Evolutionary conservation across 2,797 vertebrate genomes (phyloP).

Genomic region (Hippoglossus hippoglossus): DNA sequence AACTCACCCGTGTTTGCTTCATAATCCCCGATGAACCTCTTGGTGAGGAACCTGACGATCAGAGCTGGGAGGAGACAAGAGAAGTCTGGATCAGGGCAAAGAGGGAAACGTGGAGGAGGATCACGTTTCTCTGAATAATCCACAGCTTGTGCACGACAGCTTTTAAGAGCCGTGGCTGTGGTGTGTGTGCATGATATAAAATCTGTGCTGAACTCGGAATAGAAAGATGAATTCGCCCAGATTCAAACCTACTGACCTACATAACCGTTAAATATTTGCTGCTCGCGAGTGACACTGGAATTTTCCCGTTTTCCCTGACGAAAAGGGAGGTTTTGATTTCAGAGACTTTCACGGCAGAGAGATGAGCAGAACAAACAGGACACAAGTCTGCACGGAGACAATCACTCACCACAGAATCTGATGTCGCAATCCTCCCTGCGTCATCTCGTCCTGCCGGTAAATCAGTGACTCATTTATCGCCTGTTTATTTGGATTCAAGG

Average conservation of each 20-base stretch:
- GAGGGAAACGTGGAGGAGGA: too few relatives aligned
- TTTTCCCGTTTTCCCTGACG: slow-evolving; percentile 25
- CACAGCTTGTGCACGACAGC: too few relatives aligned
- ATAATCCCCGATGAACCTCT: slow-evolving; percentile 95
- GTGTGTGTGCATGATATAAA: neutral
- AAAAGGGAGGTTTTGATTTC: slow-evolving; percentile 3
- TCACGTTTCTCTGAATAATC: neutral
- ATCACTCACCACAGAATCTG: slow-evolving; percentile 34
- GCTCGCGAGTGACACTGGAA: slow-evolving; percentile 11
- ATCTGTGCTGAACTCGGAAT: too few relatives aligned
- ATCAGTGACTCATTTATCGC: slow-evolving; percentile 24
- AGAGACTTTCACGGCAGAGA: neutral
- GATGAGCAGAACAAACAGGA: slow-evolving; percentile 22
- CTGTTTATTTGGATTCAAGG: neutral
- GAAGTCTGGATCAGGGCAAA: neutral
- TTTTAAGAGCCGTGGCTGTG: too few relatives aligned
- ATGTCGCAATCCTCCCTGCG: slow-evolving; percentile 17
- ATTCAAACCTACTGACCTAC: slow-evolving; percentile 19
- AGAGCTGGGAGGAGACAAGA: slow-evolving; percentile 82
- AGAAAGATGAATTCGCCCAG: too few relatives aligned
- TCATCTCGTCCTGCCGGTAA: slow-evolving; percentile 12
- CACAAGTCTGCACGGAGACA: slow-evolving; percentile 33
- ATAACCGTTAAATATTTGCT: slow-evolving; percentile 1
- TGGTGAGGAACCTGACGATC: slow-evolving; percentile 93
- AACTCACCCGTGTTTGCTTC: slow-evolving; percentile 93